Conservation (phyloP, 2,113 vertebrate species). For the Phodopus roborovskii region DNA sequence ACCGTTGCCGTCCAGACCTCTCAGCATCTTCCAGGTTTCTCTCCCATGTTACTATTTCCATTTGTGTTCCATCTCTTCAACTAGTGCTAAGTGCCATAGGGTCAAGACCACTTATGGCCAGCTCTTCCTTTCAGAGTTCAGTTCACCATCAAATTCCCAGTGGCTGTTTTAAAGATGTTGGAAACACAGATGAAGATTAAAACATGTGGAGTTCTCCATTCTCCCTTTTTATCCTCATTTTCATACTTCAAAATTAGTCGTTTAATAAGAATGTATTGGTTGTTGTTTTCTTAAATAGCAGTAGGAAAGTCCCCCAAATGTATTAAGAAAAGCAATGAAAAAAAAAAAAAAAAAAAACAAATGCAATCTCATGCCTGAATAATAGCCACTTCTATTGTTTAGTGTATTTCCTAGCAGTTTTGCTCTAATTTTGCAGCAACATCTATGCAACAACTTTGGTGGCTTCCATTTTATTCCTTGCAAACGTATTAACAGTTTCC, state of each 20-base stretch:
- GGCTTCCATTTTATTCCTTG: not conserved
- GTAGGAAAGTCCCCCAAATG: not conserved
- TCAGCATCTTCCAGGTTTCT: not conserved
- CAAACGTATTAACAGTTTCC: not conserved
- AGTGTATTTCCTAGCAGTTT: not conserved
- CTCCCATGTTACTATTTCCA: too few relatives aligned
- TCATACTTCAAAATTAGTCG: not conserved
- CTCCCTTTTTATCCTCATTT: not conserved
- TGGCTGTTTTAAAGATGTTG: not conserved
- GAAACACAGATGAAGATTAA: not conserved
- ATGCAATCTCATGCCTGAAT: not conserved
- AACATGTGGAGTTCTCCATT: not conserved
- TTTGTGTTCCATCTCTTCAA: not conserved
- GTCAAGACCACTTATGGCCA: not conserved
- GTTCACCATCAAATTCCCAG: not conserved
- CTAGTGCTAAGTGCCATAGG: not conserved
- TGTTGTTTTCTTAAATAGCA: conserved; percentile 43
- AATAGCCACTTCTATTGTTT: not conserved
- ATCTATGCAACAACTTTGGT: too few relatives aligned
- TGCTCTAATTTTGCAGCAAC: not conserved
- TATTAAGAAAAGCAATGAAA: conserved; percentile 4
- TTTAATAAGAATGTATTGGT: not conserved
- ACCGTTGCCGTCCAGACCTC: rapidly evolving
- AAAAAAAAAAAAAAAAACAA: conserved; percentile 8
- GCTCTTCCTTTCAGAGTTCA: not conserved